Conservation (phyloP, 1,140 invertebrate species). For the Drosophila mauritiana region DNA sequence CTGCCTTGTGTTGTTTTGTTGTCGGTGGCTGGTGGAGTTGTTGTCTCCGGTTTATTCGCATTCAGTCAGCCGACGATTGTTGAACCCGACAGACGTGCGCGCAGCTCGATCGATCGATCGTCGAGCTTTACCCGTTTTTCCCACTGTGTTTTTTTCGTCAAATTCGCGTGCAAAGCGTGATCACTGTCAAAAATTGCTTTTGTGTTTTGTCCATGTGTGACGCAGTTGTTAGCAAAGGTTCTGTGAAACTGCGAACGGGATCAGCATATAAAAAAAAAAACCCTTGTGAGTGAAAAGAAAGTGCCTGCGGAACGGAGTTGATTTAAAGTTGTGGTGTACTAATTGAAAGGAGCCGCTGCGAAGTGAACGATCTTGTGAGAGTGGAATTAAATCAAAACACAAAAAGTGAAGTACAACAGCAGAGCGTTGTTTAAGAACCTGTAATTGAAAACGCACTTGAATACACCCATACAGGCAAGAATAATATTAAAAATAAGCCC, state of each 20-base stretch:
- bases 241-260: constrained; percentile 1
- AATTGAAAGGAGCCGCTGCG: constrained; percentile 16
- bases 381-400: constrained; percentile 26
- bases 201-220: constrained; percentile 3
- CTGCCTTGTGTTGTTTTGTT: constrained; percentile 11
- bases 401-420: constrained; percentile 21
- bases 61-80: constrained; percentile 75
- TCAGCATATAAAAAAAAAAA: background rate
- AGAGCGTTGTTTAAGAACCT: constrained; percentile 56
- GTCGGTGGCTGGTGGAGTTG: constrained; percentile 49
- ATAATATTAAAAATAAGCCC: constrained; percentile 10
- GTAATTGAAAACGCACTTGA: constrained; percentile 72
- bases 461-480: constrained; percentile 29
- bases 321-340: constrained; percentile 14
- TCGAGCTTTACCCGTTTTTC: constrained; percentile 15
- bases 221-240: constrained; percentile 20
- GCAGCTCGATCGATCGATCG: constrained; percentile 26
- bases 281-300: background rate
- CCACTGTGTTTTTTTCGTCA: constrained; percentile 15
- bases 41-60: constrained; percentile 39
- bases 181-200: constrained; percentile 13
- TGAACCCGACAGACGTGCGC: constrained; percentile 68
- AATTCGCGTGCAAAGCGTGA: constrained; percentile 34
- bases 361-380: constrained; percentile 43
- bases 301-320: constrained; percentile 3